Conservation (phyloP, 2,797 vertebrate species). For the Muscicapa comitata region DNA sequence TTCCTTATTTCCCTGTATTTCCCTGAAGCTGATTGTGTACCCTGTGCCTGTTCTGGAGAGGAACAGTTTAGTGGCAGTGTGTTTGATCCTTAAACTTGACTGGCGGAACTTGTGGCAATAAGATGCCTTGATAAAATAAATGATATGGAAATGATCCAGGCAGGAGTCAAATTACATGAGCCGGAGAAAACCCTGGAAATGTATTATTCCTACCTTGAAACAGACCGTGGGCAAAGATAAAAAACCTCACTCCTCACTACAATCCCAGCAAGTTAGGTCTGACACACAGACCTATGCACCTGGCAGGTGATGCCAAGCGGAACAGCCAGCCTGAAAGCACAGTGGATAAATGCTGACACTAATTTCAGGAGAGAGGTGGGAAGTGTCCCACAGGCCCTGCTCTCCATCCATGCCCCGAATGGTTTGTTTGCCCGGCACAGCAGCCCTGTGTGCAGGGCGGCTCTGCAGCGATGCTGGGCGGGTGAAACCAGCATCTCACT, state of each 20-base stretch:
- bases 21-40: rapidly evolving
- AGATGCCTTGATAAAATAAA: neutral
- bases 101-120: neutral
- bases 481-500: too few relatives aligned
- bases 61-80: neutral
- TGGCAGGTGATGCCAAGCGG: neutral
- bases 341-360: neutral
- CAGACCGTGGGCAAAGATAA: neutral
- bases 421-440: rapidly evolving
- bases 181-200: neutral
- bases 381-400: neutral
- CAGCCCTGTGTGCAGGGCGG: too few relatives aligned
- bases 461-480: too few relatives aligned
- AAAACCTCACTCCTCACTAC: neutral
- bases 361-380: neutral
- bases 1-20: neutral
- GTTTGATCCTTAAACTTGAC: neutral
- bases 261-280: neutral
- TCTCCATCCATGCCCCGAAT: rapidly evolving
- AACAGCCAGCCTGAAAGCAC: neutral
- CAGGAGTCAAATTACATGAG: neutral
- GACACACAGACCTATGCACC: neutral
- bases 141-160: neutral
- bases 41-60: neutral
- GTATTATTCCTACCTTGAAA: neutral